Evolutionary conservation across 2,888 invertebrate species (phyloP).

Genomic region (Dromius quadrimaculatus): DNA sequence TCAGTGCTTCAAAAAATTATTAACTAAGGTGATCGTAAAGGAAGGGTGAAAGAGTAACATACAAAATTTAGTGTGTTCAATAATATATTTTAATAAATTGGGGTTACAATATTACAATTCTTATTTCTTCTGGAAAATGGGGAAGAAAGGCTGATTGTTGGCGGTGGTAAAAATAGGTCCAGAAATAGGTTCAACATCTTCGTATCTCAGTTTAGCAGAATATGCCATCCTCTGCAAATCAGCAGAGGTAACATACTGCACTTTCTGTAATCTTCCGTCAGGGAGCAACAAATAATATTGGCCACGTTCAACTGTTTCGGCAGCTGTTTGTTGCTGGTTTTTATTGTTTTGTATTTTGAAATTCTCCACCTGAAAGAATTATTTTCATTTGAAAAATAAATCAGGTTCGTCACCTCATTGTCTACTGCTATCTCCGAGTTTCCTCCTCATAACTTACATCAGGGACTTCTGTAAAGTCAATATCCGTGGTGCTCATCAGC

Average conservation of each 20-base stretch:
- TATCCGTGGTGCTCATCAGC: conserved; percentile 39
- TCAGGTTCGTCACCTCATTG: conserved; percentile 22
- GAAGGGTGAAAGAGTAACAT: too few relatives aligned
- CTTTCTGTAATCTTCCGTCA: conserved; percentile 73
- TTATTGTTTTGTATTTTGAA: conserved; percentile 54
- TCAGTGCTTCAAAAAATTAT: too few relatives aligned
- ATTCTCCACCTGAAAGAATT: conserved; percentile 32
- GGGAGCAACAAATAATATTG: conserved; percentile 76
- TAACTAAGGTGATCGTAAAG: too few relatives aligned
- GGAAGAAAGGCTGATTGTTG: conserved; percentile 3
- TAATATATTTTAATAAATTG: too few relatives aligned
- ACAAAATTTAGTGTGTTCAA: too few relatives aligned
- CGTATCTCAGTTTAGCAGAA: conserved; percentile 74
- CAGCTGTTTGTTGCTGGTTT: conserved; percentile 60
- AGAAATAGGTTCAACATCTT: conserved; percentile 73
- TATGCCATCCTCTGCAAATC: conserved; percentile 72
- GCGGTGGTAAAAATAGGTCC: conserved; percentile 68
- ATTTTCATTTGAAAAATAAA: too few relatives aligned
- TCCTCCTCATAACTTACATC: conserved; percentile 10
- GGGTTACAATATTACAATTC: too few relatives aligned
- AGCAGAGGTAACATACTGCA: conserved; percentile 70
- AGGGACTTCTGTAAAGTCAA: conserved; percentile 31
- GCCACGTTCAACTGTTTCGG: conserved; percentile 64
- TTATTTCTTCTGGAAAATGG: conserved; percentile 28
- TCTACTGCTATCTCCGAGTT: conserved; percentile 14